phyloP scores from a whole-genome alignment of 2,113 vertebrate genomes.

The Leiothrix lutea region DNA sequence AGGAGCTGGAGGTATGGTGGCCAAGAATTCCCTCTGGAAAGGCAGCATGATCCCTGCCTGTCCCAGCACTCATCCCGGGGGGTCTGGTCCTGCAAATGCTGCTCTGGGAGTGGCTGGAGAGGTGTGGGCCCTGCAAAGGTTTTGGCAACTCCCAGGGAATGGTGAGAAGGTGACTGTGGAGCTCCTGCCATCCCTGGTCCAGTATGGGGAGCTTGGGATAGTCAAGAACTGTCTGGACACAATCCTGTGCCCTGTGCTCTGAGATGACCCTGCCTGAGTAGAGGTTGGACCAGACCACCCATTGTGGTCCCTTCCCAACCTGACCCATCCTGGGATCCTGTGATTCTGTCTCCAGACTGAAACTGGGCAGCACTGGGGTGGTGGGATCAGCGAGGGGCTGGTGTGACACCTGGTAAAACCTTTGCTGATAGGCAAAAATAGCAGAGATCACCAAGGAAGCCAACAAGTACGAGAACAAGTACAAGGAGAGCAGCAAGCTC shows the following conservation, averaged over 20 bases:
- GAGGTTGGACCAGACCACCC: background rate
- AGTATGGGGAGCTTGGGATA: background rate
- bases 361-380: background rate
- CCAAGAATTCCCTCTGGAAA: background rate
- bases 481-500: background rate
- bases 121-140: background rate
- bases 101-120: background rate
- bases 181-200: background rate
- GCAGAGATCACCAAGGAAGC: background rate
- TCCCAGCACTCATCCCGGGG: rapidly evolving
- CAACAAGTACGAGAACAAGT: background rate
- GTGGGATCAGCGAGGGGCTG: background rate
- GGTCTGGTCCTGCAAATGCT: background rate
- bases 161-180: background rate
- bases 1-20: slow-evolving; percentile 52
- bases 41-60: no score
- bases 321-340: background rate
- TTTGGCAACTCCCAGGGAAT: background rate
- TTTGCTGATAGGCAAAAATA: slow-evolving; percentile 49
- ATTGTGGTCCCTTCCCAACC: background rate
- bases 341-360: background rate
- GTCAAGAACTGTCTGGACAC: background rate
- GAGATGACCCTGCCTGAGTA: background rate
- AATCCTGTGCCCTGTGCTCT: background rate
- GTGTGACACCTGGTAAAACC: background rate